Percentiles rank a stretch among this genome's conserved stretches.
phyloP scores from a whole-genome alignment of 2,888 invertebrate genomes.

The Proisotoma minuta region DNA sequence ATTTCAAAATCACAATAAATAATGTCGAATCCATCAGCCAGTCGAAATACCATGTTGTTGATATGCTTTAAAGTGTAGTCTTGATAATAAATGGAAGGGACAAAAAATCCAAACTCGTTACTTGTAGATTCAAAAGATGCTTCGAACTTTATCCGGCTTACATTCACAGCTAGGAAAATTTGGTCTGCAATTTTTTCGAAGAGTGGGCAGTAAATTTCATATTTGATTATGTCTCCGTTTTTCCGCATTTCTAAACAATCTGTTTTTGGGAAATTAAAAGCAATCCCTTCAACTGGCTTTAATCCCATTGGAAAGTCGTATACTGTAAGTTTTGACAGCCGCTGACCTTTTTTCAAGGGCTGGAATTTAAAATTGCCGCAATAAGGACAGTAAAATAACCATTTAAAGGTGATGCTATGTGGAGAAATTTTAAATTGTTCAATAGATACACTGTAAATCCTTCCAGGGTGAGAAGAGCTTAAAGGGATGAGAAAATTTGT shows the following conservation, averaged over 20 bases:
- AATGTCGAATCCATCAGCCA: neutral
- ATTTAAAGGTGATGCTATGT: too few species aligned
- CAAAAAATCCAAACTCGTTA: neutral
- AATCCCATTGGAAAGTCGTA: neutral
- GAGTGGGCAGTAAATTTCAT: neutral
- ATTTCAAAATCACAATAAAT: neutral
- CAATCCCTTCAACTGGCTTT: neutral
- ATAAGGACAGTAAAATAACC: neutral
- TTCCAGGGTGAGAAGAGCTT: too few species aligned
- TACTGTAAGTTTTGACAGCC: neutral
- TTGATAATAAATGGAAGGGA: neutral
- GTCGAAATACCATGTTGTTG: neutral
- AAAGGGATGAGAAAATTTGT: too few species aligned
- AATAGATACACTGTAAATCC: too few species aligned
- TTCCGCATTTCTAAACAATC: neutral
- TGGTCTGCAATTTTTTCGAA: neutral
- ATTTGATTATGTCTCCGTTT: neutral
- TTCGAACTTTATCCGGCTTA: neutral
- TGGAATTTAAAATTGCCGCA: neutral
- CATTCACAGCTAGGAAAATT: neutral
- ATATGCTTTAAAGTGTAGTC: neutral
- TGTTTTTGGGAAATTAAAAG: too few species aligned
- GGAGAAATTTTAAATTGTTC: too few species aligned
- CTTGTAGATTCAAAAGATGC: neutral
- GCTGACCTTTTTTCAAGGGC: neutral